These are phyloP conservation scores for Rhagophthalmus giganteus DNA, from an alignment of 2,888 invertebrate species.

Conservation along the genomic window DNA sequence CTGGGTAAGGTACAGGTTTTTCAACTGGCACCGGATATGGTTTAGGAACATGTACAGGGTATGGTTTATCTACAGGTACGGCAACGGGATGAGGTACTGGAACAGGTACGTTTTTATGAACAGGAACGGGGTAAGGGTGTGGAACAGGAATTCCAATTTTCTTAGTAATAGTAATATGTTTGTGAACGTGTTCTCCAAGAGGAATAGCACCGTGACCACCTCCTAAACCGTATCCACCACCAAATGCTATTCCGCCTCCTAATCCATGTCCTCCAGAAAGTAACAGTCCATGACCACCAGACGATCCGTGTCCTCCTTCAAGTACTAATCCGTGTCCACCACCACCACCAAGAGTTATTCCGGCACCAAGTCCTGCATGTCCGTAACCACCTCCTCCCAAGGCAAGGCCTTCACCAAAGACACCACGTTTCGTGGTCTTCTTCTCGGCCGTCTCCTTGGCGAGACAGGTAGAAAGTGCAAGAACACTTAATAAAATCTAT, in stretches of 20 bases:
- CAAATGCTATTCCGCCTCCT: slow-evolving; percentile 21
- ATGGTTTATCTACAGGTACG: slow-evolving; percentile 58
- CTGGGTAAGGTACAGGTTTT: slow-evolving; percentile 59
- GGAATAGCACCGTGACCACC: slow-evolving; percentile 15
- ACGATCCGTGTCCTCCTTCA: slow-evolving; percentile 22
- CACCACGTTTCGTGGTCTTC: slow-evolving; percentile 55
- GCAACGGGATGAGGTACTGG: slow-evolving; percentile 53
- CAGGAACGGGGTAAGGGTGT: slow-evolving; percentile 58
- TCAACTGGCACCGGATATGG: slow-evolving; percentile 59
- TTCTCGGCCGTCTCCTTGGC: slow-evolving; percentile 47
- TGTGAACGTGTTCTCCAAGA: slow-evolving; percentile 19
- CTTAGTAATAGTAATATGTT: slow-evolving; percentile 54
- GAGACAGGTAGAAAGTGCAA: slow-evolving; percentile 53
- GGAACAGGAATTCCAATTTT: slow-evolving; percentile 58
- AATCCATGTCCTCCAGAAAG: slow-evolving; percentile 17
- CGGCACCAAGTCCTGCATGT: slow-evolving; percentile 36
- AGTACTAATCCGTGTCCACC: slow-evolving; percentile 9
- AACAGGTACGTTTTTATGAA: slow-evolving; percentile 58
- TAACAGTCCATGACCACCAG: slow-evolving; percentile 16
- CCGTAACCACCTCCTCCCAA: slow-evolving; percentile 43
- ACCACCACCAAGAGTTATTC: slow-evolving; percentile 4
- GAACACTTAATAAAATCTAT: slow-evolving; percentile 55
- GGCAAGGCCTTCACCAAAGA: slow-evolving; percentile 52
- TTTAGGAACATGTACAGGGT: slow-evolving; percentile 55
- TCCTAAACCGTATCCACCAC: slow-evolving; percentile 12